Conservation (phyloP, 1,140 invertebrate genomes). For the Hestina assimilis region DNA sequence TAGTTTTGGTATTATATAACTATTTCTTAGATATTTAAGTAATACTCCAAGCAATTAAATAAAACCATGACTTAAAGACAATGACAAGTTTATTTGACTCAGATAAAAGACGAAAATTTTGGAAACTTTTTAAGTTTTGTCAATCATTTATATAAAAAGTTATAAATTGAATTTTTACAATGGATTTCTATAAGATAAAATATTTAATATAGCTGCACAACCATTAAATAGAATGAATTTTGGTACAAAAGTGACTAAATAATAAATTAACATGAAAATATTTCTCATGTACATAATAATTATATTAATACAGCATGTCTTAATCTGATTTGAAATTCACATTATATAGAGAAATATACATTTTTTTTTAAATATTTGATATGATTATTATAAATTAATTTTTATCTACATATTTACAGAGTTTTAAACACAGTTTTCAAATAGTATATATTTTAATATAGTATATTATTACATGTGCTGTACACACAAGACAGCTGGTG, state of each 20-base stretch:
- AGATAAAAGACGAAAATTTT: background rate
- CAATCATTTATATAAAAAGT: background rate
- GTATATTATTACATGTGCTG: too few species aligned
- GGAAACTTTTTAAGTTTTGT: background rate
- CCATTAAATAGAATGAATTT: background rate
- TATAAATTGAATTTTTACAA: background rate
- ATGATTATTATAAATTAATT: background rate
- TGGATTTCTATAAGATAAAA: too few species aligned
- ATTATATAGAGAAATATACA: background rate
- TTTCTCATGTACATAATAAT: background rate
- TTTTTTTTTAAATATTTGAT: background rate
- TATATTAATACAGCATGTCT: background rate
- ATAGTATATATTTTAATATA: too few species aligned
- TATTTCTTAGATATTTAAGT: constrained; percentile 16
- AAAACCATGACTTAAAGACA: constrained; percentile 9
- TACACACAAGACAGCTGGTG: too few species aligned
- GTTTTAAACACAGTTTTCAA: too few species aligned
- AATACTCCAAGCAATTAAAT: constrained; percentile 17
- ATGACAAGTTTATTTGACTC: constrained; percentile 11
- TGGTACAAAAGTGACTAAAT: background rate
- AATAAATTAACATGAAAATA: background rate
- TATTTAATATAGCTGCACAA: background rate
- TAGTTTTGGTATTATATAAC: constrained; percentile 1
- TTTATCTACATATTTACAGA: background rate
- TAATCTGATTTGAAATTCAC: background rate